phyloP scores from a whole-genome alignment of 2,797 vertebrate species.

The Sebastes trivittatus region DNA sequence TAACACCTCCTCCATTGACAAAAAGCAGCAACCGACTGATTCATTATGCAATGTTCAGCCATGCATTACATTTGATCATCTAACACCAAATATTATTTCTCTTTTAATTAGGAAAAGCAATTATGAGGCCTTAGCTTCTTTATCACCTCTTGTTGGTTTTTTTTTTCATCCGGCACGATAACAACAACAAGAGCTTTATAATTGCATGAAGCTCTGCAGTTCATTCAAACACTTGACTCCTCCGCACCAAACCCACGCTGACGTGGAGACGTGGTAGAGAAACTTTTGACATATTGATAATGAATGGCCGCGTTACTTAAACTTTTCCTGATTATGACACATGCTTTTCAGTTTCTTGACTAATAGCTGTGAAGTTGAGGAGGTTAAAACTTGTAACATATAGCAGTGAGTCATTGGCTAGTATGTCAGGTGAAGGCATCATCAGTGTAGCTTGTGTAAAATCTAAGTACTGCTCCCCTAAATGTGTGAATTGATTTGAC shows the following conservation, averaged over 20 bases:
- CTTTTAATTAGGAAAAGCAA: slow-evolving; percentile 63
- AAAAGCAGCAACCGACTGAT: slow-evolving; percentile 20
- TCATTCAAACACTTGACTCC: slow-evolving; percentile 26
- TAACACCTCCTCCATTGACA: slow-evolving; percentile 42
- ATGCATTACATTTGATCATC: slow-evolving; percentile 53
- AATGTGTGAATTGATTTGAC: neutral
- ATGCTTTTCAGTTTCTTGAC: neutral
- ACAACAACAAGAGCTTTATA: slow-evolving; percentile 1
- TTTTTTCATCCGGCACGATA: slow-evolving; percentile 2
- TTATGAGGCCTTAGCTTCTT: slow-evolving; percentile 49
- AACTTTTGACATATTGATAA: neutral
- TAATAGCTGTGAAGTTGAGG: neutral
- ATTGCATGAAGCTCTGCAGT: neutral
- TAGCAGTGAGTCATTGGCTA: neutral
- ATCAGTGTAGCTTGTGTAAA: neutral
- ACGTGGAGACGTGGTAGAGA: neutral
- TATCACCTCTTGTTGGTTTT: slow-evolving; percentile 20
- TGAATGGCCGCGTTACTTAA: neutral
- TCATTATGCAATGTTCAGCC: slow-evolving; percentile 44
- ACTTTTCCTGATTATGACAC: neutral
- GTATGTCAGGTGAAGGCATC: neutral
- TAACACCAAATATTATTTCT: slow-evolving; percentile 43
- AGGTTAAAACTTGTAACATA: neutral
- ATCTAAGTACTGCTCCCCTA: neutral
- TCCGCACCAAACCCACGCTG: neutral